Percentiles rank a stretch among this genome's conserved stretches.
These are phyloP conservation scores for Tetragnatha montana DNA, from an alignment of 2,888 invertebrate genomes.

Conservation along the genomic window DNA sequence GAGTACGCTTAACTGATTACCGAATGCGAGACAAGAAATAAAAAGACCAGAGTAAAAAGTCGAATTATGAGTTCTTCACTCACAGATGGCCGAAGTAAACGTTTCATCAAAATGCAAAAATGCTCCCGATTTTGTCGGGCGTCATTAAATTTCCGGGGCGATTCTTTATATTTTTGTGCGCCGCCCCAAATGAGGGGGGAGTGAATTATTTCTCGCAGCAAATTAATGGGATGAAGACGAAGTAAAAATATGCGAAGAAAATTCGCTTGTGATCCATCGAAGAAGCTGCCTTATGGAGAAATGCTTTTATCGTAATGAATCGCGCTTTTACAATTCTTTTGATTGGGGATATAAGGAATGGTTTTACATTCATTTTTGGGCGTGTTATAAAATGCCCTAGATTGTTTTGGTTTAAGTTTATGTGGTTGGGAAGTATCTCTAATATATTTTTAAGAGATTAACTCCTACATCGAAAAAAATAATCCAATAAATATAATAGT, in stretches of 20 bases:
- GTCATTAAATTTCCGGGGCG: constrained; percentile 48
- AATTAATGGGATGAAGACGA: constrained; percentile 49
- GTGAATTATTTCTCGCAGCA: constrained; percentile 40
- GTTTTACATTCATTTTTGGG: neutral
- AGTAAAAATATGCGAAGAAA: constrained; percentile 17
- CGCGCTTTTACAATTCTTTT: neutral
- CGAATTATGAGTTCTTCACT: constrained; percentile 67
- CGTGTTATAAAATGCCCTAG: neutral
- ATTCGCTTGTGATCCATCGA: neutral
- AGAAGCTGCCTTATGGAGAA: neutral
- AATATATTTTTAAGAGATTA: no score
- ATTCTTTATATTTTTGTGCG: constrained; percentile 55
- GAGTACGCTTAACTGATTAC: constrained; percentile 40
- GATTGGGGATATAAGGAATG: neutral
- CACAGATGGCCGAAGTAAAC: constrained; percentile 56
- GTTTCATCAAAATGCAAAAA: constrained; percentile 68
- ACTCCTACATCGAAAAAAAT: no score
- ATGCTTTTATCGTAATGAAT: neutral
- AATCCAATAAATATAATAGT: no score
- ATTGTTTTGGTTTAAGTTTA: no score
- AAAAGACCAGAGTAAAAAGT: constrained; percentile 52
- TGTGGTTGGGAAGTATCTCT: no score
- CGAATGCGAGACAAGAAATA: constrained; percentile 50
- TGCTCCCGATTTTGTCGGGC: constrained; percentile 57
- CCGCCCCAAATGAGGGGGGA: constrained; percentile 10